A percentile compares a stretch with the other conserved stretches of the same genome.
Conservation (phyloP, 2,888 invertebrate genomes). For the Plagodis dolabraria region DNA sequence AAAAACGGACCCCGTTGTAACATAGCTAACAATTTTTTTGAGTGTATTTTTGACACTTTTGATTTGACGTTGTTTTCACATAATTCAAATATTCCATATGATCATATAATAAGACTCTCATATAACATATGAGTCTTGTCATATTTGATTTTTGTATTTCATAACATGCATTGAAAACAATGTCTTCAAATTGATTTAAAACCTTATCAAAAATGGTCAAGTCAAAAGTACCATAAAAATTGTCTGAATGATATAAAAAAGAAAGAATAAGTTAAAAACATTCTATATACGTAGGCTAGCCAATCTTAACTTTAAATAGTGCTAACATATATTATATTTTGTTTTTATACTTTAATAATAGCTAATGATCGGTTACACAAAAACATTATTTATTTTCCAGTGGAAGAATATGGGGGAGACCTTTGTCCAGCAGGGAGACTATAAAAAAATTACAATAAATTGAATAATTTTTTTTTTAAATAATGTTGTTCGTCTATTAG, state of each 20-base stretch:
- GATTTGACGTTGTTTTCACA: conserved; percentile 13
- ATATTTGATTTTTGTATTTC: not conserved
- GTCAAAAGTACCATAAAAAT: conserved; percentile 35
- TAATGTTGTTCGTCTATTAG: too few relatives aligned
- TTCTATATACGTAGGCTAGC: conserved; percentile 50
- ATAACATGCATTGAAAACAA: too few relatives aligned
- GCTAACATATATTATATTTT: conserved; percentile 57
- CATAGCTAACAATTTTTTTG: conserved; percentile 25
- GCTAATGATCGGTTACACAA: conserved; percentile 35
- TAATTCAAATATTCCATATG: too few relatives aligned
- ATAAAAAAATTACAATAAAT: too few relatives aligned
- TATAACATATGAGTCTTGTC: not conserved
- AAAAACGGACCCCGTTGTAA: conserved; percentile 29
- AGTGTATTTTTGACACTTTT: conserved; percentile 6
- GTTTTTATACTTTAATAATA: conserved; percentile 43
- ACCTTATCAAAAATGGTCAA: conserved; percentile 20
- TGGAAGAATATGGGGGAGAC: not conserved
- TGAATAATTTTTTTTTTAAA: too few relatives aligned
- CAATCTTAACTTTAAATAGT: conserved; percentile 51
- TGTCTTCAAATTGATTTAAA: not conserved
- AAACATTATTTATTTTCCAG: conserved; percentile 10
- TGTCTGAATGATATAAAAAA: conserved; percentile 42
- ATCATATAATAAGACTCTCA: not conserved
- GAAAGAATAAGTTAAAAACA: conserved; percentile 31
- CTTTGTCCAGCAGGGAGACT: not conserved